Evolutionary conservation across 2,797 vertebrate genomes (phyloP), one percentile per base, ranked within the genome.

Genomic region (Decapterus maruadsi): DNA sequence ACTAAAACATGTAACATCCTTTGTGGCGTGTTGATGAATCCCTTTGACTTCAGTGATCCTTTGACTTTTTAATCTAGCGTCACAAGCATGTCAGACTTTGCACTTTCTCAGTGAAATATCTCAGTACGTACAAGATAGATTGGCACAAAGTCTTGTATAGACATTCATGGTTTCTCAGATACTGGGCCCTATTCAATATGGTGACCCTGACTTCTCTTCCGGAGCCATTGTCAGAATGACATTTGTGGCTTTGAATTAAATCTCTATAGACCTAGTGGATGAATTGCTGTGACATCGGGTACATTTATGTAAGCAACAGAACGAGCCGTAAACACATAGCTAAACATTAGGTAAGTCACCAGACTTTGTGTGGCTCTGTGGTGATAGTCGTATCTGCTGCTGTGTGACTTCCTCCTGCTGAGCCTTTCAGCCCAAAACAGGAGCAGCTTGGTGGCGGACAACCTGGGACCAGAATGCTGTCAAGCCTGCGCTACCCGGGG

Each of bases 381-480:
- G 80, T 76, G 86, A 85, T 80, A 74, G 79, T 82, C 72, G 26
- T 42, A 72, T 58, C 81, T 74, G 82, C 85, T 61, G 86, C 90
- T 90, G 84, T 60, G 69, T 77, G 54, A 61, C 78, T 69, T 83
- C 72, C 72, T 82, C 88, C 81, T 22, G 80, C 86, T 87, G 86
- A 74, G 84, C 68, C 58, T 55, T 77, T 88, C 89, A 86, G 83
- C 76, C 75, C 57, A 68, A 80, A 83, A 82, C 72, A 89, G 68
- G 66, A 85, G 83, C 85, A 72, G 84, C 81, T 78, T 46, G 81
- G 82, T 26, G 68, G 84, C 76, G 77, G 85, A 80, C 86, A 75
- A 83, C 85, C 89, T 63, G 90, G 84, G 88, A 91, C 76, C 72
- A 13, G 81, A 72, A 60, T 13, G 80, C 87, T 82, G 90, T 87